A percentile compares a stretch with the other conserved stretches of the same genome.
phyloP scores from a whole-genome alignment of 2,797 vertebrate genomes.

The Sarcoramphus papa region DNA sequence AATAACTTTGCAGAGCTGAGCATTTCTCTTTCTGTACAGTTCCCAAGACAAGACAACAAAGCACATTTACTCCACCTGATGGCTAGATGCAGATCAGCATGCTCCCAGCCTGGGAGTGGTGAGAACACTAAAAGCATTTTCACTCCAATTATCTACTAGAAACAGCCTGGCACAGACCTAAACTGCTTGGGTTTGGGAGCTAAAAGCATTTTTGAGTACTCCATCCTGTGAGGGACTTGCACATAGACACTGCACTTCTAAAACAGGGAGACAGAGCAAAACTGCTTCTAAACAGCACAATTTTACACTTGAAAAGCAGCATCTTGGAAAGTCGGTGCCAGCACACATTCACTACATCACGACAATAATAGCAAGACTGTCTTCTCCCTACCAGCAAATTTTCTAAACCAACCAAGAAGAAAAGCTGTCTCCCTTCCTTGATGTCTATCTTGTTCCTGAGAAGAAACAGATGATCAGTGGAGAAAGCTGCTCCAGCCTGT shows the following conservation, averaged over 20 bases:
- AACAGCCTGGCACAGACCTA: conserved; percentile 7
- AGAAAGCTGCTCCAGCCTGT: background rate
- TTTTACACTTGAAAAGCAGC: background rate
- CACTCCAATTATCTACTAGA: background rate
- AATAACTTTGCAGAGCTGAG: background rate
- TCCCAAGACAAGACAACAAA: background rate
- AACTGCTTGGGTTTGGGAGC: background rate
- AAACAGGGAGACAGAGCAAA: background rate
- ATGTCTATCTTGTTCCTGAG: background rate
- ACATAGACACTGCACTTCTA: background rate
- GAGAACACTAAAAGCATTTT: conserved; percentile 11
- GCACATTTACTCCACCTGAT: background rate
- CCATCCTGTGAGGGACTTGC: background rate
- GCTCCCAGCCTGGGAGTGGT: background rate
- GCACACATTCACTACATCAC: background rate
- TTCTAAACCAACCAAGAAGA: background rate
- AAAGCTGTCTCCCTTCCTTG: background rate
- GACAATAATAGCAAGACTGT: background rate
- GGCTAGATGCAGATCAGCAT: background rate
- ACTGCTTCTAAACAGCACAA: background rate
- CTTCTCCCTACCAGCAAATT: background rate
- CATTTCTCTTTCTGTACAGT: background rate
- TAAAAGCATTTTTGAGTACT: background rate
- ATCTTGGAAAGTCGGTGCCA: background rate
- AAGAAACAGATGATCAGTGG: background rate